A percentile compares a stretch with the other conserved stretches of the same genome.
Evolutionary conservation across 2,888 invertebrate genomes (phyloP).

Genomic region (Dicyrtoma fusca): DNA sequence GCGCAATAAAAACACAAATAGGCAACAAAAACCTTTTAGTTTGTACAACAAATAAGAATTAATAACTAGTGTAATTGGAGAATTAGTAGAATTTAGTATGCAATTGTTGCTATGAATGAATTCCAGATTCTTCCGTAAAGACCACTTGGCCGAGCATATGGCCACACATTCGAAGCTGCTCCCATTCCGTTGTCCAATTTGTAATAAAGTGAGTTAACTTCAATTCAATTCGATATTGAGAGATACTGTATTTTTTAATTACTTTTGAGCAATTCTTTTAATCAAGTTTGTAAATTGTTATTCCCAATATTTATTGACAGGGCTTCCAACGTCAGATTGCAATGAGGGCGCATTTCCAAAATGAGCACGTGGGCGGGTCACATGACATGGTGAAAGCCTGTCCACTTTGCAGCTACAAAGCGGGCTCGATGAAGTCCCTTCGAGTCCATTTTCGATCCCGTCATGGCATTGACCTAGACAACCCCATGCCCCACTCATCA

Average conservation of each 20-base stretch:
- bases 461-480: conserved; percentile 87
- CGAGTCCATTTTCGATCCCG: conserved; percentile 87
- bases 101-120: too few relatives aligned
- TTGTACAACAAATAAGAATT: too few relatives aligned
- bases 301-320: too few relatives aligned
- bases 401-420: conserved; percentile 84
- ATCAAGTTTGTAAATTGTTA: too few relatives aligned
- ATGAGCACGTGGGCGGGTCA: conserved; percentile 59
- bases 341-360: conserved; percentile 91
- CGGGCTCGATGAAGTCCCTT: conserved; percentile 86
- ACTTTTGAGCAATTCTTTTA: too few relatives aligned
- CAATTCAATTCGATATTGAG: too few relatives aligned
- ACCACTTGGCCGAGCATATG: conserved; percentile 79
- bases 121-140: conserved; percentile 85
- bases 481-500: conserved; percentile 70
- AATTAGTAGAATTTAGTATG: too few relatives aligned
- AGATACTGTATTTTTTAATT: too few relatives aligned
- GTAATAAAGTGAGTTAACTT: conserved; percentile 66
- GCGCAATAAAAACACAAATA: too few relatives aligned
- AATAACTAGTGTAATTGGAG: too few relatives aligned
- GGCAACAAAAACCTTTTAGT: too few relatives aligned
- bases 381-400: conserved; percentile 89
- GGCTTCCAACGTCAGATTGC: conserved; percentile 91
- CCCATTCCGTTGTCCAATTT: conserved; percentile 90
- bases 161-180: conserved; percentile 90